Evolutionary conservation across 2,888 invertebrate genomes (phyloP), one percentile per base, ranked within the genome.

Genomic region (Folsomia manolachei): DNA sequence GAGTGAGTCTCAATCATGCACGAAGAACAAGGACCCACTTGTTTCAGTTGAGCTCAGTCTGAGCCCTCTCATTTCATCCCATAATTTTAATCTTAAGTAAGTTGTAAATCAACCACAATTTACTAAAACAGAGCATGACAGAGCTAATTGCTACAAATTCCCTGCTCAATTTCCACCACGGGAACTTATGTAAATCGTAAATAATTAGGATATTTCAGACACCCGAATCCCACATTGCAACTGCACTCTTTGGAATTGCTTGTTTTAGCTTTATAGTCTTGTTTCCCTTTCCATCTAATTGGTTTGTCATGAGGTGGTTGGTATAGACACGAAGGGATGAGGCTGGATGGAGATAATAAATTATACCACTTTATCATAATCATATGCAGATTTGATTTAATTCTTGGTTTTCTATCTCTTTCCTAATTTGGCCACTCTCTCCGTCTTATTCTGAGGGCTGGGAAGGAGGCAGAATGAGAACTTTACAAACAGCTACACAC

Each of bases 31-130:
- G 19, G 7, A 18, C n/a, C n/a, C 56, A 56, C 56, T 56, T n/a
- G n/a, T n/a, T 56, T 56, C 56, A 7, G n/a, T 21, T 56, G 56
- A 56, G 56, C 18, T 21, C 11, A 7, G 18, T 4, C 56, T 56
- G 56, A 56, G 56, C 18, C 56, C 56, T 14, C 56, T 56, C 56
- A 51, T 51, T 53, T 23, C n/a, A 65, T 60, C 39, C 39, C 62
- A 63, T 39, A 67, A 51, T 51, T 67, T 24, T 25, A 23, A 56
- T 56, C 18, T 64, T 52, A 72, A 69, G 62, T 72, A 71, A 70
- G 74, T 71, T 73, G 78, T 79, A 79, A 79, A 79, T 79, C 79
- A 79, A 75, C 71, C 39, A 68, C 74, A 79, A 79, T 78, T 78
- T 77, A 72, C 70, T 73, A 72, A 78, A 79, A 79, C 78, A 78